These are phyloP conservation scores for Cynopterus brachyotis DNA, from an alignment of 2,113 vertebrate species.

Conservation along the genomic window DNA sequence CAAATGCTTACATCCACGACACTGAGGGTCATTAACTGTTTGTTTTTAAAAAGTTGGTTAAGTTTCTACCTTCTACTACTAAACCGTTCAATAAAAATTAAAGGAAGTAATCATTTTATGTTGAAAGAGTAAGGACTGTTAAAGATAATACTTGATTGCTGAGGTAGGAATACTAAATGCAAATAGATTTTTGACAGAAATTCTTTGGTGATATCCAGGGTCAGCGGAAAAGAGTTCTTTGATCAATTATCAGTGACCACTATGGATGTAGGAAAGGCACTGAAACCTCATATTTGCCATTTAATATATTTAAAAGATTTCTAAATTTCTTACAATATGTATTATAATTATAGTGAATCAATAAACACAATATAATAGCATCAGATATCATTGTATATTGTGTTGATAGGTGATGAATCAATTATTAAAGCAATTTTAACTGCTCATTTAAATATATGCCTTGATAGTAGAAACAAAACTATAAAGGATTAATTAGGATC, in stretches of 20 bases:
- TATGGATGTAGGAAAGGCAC: neutral
- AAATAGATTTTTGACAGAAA: neutral
- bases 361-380: neutral
- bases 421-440: slow-evolving; percentile 8
- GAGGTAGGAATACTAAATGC: neutral
- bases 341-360: neutral
- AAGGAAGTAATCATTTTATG: neutral
- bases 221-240: neutral
- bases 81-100: neutral
- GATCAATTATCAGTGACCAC: neutral
- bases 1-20: neutral
- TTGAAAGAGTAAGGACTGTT: neutral
- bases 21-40: neutral
- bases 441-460: neutral
- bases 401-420: neutral
- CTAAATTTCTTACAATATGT: neutral
- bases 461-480: slow-evolving; percentile 27
- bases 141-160: neutral
- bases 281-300: neutral
- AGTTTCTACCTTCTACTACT: neutral
- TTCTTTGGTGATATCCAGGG: neutral
- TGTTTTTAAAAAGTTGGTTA: neutral
- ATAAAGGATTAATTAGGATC: neutral
- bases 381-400: neutral
- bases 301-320: neutral